Percentiles rank a stretch among this genome's conserved stretches.
Conservation (phyloP, 2,113 vertebrate genomes). For the Prionailurus bengalensis region DNA sequence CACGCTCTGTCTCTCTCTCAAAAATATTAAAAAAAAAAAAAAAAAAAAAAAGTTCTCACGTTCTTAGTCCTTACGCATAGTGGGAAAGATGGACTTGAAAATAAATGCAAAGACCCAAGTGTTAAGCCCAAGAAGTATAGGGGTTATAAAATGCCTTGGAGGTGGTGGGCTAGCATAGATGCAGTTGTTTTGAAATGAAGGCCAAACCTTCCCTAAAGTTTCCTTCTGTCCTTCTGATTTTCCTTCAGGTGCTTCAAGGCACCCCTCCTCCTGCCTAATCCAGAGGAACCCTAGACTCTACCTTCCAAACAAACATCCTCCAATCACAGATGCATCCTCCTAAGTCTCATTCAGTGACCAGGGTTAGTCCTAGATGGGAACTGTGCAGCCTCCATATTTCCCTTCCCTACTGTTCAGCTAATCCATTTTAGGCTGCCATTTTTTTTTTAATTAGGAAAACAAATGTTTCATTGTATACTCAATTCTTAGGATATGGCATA, state of each 20-base stretch:
- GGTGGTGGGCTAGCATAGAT: not conserved
- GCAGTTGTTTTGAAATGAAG: not conserved
- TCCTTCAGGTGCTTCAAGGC: not conserved
- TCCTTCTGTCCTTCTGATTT: not conserved
- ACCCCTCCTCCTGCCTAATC: not conserved
- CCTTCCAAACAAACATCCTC: not conserved
- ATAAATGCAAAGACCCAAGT: not conserved
- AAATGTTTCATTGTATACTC: slow-evolving; percentile 53
- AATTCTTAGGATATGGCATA: not conserved
- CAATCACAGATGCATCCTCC: not conserved
- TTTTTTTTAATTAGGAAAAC: slow-evolving; percentile 41
- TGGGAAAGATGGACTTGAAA: not conserved
- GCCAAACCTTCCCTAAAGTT: not conserved
- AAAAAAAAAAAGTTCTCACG: not conserved
- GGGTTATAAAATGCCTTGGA: fast-evolving
- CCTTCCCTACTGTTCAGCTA: not conserved
- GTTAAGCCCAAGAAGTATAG: not conserved
- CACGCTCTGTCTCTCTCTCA: no score
- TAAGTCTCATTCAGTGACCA: not conserved
- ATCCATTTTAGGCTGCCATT: slow-evolving; percentile 50
- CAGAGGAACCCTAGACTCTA: not conserved
- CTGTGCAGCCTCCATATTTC: not conserved
- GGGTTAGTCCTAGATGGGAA: not conserved
- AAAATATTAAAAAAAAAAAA: no score
- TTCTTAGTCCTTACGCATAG: not conserved